A percentile compares a stretch with the other conserved stretches of the same genome.
Evolutionary conservation across 2,888 invertebrate genomes (phyloP).

Genomic region (Hydriomena furcata): DNA sequence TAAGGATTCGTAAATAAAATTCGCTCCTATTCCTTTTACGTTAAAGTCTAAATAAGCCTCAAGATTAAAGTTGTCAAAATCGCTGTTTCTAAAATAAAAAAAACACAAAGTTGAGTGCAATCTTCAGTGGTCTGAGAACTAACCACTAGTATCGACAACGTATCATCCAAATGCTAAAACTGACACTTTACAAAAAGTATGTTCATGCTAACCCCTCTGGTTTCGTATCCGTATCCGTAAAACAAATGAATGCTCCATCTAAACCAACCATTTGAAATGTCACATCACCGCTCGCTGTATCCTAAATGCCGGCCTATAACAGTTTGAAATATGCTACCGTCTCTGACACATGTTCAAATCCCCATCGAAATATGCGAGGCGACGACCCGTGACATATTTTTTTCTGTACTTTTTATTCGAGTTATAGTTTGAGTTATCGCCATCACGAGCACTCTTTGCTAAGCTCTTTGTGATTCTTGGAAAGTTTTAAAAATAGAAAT

Average conservation of each 20-base stretch:
- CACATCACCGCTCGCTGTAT: constrained; percentile 17
- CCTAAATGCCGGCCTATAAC: constrained; percentile 38
- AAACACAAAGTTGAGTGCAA: no score
- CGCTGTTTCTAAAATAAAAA: no score
- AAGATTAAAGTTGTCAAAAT: no score
- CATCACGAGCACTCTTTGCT: constrained; percentile 28
- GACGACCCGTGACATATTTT: constrained; percentile 59
- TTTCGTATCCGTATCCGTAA: constrained; percentile 4
- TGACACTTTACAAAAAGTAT: no score
- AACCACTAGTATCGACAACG: no score
- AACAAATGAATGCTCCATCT: no score
- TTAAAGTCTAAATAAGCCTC: no score
- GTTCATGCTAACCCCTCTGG: no score
- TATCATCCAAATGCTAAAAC: no score
- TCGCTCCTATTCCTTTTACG: no score
- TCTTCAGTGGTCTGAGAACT: no score
- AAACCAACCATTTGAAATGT: constrained; percentile 1
- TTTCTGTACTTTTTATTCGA: constrained; percentile 40
- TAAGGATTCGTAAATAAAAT: no score
- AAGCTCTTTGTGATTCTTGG: constrained; percentile 23
- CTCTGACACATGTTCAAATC: constrained; percentile 65
- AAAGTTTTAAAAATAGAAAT: constrained; percentile 21
- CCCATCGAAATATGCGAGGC: constrained; percentile 54
- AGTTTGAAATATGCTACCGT: constrained; percentile 62
- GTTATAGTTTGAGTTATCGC: constrained; percentile 37